Evolutionary conservation across 2,797 vertebrate species (phyloP).

Genomic region (Dallia pectoralis): DNA sequence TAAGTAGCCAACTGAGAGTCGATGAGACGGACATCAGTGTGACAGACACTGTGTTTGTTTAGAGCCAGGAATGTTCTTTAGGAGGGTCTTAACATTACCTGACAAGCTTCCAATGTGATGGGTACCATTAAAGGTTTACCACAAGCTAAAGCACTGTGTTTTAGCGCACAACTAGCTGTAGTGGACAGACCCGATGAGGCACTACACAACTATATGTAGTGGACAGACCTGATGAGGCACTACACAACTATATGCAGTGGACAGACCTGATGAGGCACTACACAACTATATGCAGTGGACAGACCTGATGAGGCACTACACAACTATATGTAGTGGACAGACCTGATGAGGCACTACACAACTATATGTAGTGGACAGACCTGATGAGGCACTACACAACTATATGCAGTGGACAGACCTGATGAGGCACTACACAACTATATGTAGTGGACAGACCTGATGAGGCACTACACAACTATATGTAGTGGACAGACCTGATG

Average conservation of each 20-base stretch:
- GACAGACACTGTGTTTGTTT: no score
- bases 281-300: slow-evolving; percentile 42
- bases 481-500: background rate
- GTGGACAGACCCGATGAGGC: slow-evolving; percentile 15
- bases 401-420: slow-evolving; percentile 40
- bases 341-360: slow-evolving; percentile 28
- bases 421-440: slow-evolving; percentile 38
- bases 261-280: slow-evolving; percentile 35
- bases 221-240: slow-evolving; percentile 38
- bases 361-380: slow-evolving; percentile 43
- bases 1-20: background rate
- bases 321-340: slow-evolving; percentile 43
- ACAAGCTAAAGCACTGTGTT: background rate
- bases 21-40: no score
- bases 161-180: no score
- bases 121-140: background rate
- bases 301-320: slow-evolving; percentile 31
- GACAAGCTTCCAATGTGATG: background rate
- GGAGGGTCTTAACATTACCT: no score
- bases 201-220: slow-evolving; percentile 38
- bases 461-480: no score
- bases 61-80: no score
- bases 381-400: slow-evolving; percentile 34
- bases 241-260: slow-evolving; percentile 40
- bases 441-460: slow-evolving; percentile 38